phyloP scores from a whole-genome alignment of 2,113 vertebrate species.

The Anarrhichthys ocellatus region DNA sequence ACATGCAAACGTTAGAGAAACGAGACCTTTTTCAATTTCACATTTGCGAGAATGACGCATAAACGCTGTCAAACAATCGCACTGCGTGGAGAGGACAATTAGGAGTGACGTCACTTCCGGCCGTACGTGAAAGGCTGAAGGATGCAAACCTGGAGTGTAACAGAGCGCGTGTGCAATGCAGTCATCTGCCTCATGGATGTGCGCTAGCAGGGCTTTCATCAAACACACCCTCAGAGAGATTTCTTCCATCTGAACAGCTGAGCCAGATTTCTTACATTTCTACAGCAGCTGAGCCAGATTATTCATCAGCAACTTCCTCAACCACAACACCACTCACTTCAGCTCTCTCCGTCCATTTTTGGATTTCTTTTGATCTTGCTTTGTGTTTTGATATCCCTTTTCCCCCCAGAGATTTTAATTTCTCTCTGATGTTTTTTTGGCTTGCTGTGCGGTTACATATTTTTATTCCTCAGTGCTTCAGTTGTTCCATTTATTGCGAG shows the following conservation, averaged over 20 bases:
- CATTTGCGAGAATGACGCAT: constrained; percentile 37
- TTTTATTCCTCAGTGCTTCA: background rate
- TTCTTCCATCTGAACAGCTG: constrained; percentile 16
- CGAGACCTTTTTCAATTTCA: constrained; percentile 25
- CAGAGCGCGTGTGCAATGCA: background rate
- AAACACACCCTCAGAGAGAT: background rate
- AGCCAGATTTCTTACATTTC: constrained; percentile 13
- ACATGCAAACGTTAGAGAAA: constrained; percentile 17
- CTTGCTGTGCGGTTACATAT: background rate
- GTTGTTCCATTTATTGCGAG: background rate
- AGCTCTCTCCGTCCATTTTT: constrained; percentile 15
- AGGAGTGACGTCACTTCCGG: constrained; percentile 16
- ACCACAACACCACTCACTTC: background rate
- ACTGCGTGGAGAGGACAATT: background rate
- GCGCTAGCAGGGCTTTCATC: background rate
- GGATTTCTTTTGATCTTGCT: constrained; percentile 11
- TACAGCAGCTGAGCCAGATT: constrained; percentile 12
- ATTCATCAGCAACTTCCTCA: background rate
- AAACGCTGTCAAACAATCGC: background rate
- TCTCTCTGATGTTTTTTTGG: background rate
- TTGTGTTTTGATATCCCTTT: background rate
- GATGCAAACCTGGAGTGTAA: background rate
- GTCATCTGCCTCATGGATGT: constrained; percentile 16
- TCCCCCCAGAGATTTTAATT: background rate
- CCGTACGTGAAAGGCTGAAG: background rate